phyloP scores from a whole-genome alignment of 2,888 invertebrate species.

The Bedellia somnulentella region DNA sequence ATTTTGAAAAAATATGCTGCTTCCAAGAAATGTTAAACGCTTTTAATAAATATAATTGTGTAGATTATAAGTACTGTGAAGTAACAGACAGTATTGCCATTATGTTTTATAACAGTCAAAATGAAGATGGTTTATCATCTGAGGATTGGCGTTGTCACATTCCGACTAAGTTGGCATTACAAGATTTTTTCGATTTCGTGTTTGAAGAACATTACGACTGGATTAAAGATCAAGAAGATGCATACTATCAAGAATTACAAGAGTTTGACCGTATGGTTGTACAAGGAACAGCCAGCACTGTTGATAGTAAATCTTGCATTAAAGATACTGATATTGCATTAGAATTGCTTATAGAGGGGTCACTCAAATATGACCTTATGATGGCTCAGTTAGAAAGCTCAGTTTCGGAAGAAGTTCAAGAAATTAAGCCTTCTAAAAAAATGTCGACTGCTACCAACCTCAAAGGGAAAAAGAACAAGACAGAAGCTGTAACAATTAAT shows the following conservation, averaged over 20 bases:
- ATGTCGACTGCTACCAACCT: neutral
- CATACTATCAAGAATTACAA: constrained; percentile 28
- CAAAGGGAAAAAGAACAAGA: neutral
- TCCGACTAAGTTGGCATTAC: constrained; percentile 49
- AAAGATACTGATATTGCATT: constrained; percentile 25
- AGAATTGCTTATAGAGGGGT: constrained; percentile 44
- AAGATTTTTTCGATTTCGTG: constrained; percentile 58
- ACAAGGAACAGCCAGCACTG: constrained; percentile 9
- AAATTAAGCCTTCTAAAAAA: constrained; percentile 8
- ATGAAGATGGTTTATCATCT: constrained; percentile 32
- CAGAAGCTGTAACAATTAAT: constrained; percentile 9
- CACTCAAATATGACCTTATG: constrained; percentile 32
- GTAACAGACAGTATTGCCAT: constrained; percentile 39
- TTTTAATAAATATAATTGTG: constrained; percentile 37
- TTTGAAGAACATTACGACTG: constrained; percentile 49
- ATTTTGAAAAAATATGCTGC: constrained; percentile 25
- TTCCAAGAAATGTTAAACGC: constrained; percentile 35
- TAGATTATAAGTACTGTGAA: constrained; percentile 48
- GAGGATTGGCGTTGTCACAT: constrained; percentile 49
- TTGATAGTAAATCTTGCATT: constrained; percentile 20
- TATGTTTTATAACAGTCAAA: constrained; percentile 45
- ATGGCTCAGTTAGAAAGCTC: constrained; percentile 10
- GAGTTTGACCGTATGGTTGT: constrained; percentile 20
- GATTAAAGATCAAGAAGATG: constrained; percentile 39
- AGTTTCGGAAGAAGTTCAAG: constrained; percentile 14